Evolutionary conservation across 1,140 invertebrate genomes (phyloP).

Genomic region (Drosophila kepulauana): DNA sequence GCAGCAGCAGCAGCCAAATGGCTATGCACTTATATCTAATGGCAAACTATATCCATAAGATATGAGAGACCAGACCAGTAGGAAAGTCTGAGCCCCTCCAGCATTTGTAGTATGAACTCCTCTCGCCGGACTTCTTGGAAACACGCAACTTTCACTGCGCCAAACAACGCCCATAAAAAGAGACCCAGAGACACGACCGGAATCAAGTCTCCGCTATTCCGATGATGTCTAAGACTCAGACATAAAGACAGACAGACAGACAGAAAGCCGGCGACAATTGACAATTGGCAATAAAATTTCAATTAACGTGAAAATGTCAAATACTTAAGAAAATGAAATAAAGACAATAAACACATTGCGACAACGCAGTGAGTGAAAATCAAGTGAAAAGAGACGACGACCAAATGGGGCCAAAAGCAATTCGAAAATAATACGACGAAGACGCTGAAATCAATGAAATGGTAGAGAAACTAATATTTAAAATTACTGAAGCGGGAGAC

Average conservation of each 20-base stretch:
- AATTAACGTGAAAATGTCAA: conserved; percentile 67
- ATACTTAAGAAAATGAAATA: conserved; percentile 39
- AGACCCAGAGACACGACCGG: conserved; percentile 27
- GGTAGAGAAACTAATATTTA: neutral
- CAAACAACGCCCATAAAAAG: conserved; percentile 70
- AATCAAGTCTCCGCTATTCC: conserved; percentile 17
- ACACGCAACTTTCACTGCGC: conserved; percentile 69
- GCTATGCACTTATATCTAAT: conserved; percentile 60
- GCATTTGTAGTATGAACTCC: neutral
- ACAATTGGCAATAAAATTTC: conserved; percentile 75
- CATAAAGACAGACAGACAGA: neutral
- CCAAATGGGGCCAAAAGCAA: conserved; percentile 1
- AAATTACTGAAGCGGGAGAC: conserved; percentile 1
- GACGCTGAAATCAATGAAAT: neutral
- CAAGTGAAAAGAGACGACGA: conserved; percentile 33
- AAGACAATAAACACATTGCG: conserved; percentile 29
- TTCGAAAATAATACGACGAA: neutral
- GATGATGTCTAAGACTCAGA: neutral
- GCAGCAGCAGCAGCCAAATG: conserved; percentile 42
- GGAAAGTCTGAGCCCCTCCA: conserved; percentile 20
- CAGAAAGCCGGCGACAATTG: conserved; percentile 49
- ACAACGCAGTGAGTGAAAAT: conserved; percentile 18
- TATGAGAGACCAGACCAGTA: conserved; percentile 29
- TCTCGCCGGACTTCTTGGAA: conserved; percentile 61
- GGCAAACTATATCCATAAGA: conserved; percentile 42